Conservation (phyloP, 2,113 vertebrate species). For the Tragelaphus imberbis region DNA sequence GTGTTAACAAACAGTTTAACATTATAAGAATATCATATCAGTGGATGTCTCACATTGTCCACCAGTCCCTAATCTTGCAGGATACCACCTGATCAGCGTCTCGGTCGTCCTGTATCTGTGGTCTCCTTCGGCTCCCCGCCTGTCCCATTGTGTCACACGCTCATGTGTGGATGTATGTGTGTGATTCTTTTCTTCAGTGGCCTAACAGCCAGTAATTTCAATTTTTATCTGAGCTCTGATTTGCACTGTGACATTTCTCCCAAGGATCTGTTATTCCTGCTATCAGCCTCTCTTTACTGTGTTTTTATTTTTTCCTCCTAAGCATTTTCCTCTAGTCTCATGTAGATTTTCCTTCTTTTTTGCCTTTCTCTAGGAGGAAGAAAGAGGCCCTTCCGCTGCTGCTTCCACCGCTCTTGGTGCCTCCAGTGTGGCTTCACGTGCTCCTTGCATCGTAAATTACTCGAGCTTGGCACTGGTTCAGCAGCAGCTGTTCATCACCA, state of each 20-base stretch:
- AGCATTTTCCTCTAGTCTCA: not conserved
- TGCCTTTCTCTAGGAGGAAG: not conserved
- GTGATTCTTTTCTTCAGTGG: not conserved
- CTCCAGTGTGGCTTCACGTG: rapidly evolving
- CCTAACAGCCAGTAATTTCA: not conserved
- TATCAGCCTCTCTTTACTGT: not conserved
- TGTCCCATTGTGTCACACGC: not conserved
- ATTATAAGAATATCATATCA: not conserved
- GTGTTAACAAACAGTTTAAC: not conserved
- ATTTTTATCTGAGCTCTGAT: not conserved
- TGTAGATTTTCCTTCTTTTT: not conserved
- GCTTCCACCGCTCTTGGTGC: not conserved
- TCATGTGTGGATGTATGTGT: not conserved
- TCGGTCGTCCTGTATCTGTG: not conserved
- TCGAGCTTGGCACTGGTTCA: not conserved
- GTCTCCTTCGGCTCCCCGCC: not conserved
- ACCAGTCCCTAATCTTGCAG: not conserved
- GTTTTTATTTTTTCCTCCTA: not conserved
- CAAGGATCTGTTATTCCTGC: not conserved
- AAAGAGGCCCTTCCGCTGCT: not conserved
- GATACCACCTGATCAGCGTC: not conserved
- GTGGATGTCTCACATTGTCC: not conserved
- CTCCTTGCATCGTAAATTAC: not conserved
- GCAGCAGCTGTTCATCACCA: not conserved
- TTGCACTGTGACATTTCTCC: not conserved